Evolutionary conservation across 2,797 vertebrate species (phyloP).

Genomic region (Acestrorhynchus altus): DNA sequence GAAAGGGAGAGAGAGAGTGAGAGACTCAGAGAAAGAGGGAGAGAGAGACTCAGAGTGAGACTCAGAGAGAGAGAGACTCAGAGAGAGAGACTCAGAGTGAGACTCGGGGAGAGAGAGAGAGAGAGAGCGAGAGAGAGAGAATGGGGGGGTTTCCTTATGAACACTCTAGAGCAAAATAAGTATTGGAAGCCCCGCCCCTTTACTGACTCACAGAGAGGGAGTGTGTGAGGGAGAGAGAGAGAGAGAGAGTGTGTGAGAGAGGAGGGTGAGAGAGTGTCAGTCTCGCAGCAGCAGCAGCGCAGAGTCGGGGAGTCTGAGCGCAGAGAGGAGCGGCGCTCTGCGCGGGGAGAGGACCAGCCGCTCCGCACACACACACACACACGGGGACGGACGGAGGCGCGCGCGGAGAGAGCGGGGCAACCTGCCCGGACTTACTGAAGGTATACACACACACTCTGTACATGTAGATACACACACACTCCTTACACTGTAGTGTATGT

Average conservation of each 20-base stretch:
- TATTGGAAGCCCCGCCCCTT: neutral
- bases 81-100: neutral
- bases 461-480: too few species aligned
- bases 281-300: too few species aligned
- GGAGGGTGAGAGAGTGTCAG: too few species aligned
- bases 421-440: neutral
- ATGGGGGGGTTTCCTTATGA: neutral
- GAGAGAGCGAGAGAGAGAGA: slow-evolving; percentile 23
- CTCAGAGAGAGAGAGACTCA: slow-evolving; percentile 35
- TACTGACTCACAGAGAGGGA: slow-evolving; percentile 16
- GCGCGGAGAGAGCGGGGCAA: neutral
- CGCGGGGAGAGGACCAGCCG: neutral
- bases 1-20: too few species aligned
- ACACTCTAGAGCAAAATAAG: neutral
- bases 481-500: too few species aligned
- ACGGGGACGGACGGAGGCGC: neutral
- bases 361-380: neutral
- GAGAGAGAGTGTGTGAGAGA: too few species aligned
- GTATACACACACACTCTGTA: neutral
- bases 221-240: slow-evolving; percentile 44
- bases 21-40: neutral
- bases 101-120: slow-evolving; percentile 46
- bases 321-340: slow-evolving; percentile 35
- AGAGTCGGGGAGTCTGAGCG: too few species aligned
- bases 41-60: slow-evolving; percentile 5